A percentile compares a stretch with the other conserved stretches of the same genome.
Evolutionary conservation across 1,140 invertebrate species (phyloP).

Genomic region (Gyrodactylus salaris): DNA sequence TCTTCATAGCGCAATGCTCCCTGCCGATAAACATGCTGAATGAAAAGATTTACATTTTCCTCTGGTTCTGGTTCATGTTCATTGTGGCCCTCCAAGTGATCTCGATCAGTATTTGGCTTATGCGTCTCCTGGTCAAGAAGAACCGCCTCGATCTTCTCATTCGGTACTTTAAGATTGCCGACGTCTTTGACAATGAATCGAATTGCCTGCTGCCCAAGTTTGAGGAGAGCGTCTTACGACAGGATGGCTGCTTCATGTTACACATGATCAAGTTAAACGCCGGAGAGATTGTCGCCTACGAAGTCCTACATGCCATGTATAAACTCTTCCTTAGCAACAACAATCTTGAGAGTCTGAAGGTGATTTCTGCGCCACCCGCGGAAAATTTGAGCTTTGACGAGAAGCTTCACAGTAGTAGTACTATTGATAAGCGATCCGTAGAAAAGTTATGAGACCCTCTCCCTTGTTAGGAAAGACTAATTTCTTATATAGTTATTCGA

Average conservation of each 20-base stretch:
- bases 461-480: no score
- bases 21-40: not conserved
- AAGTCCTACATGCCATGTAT: not conserved
- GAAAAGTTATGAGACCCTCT: no score
- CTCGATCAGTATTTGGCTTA: not conserved
- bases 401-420: not conserved
- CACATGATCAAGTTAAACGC: conserved; percentile 2
- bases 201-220: not conserved
- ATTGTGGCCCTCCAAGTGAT: not conserved
- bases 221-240: not conserved
- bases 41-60: conserved; percentile 6
- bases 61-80: conserved; percentile 2
- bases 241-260: not conserved
- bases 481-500: no score
- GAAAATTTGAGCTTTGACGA: not conserved
- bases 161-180: not conserved
- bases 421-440: not conserved
- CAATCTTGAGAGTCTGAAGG: not conserved
- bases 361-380: not conserved
- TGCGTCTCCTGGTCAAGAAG: not conserved
- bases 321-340: not conserved
- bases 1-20: not conserved
- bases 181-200: not conserved
- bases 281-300: not conserved
- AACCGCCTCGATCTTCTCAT: not conserved